Conservation (phyloP, 2,888 invertebrate genomes). For the Scelioninae gen. 1 region DNA sequence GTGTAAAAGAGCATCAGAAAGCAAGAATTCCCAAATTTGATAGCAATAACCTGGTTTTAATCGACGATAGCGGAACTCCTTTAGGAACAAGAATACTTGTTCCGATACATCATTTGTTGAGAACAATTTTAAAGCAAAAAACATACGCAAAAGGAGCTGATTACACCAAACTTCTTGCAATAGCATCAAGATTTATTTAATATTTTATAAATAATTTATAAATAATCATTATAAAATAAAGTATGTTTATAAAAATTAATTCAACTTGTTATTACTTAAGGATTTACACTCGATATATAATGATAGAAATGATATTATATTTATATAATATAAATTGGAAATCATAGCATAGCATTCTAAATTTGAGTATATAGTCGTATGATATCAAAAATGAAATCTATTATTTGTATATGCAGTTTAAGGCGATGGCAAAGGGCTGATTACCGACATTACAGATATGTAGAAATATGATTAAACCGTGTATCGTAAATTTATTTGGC, state of each 20-base stretch:
- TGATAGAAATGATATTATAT: no score
- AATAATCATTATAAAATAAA: background rate
- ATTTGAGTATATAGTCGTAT: no score
- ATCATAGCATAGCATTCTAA: no score
- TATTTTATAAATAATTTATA: background rate
- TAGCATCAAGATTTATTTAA: conserved; percentile 94
- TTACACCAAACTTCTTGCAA: conserved; percentile 95
- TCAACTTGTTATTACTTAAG: no score
- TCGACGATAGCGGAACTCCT: conserved; percentile 97
- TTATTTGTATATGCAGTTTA: no score
- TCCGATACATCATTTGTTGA: conserved; percentile 95
- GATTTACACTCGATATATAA: no score
- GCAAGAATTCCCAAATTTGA: conserved; percentile 95
- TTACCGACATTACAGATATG: no score
- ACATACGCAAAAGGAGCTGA: conserved; percentile 93
- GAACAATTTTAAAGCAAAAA: conserved; percentile 92
- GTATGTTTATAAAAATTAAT: background rate
- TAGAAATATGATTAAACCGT: no score
- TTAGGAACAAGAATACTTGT: conserved; percentile 97
- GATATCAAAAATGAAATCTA: no score
- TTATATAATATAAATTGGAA: no score
- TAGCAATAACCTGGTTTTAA: conserved; percentile 97
- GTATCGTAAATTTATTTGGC: no score
- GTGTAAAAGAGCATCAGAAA: conserved; percentile 92
- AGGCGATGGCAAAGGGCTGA: no score